Base-by-base conservation (phyloP, 2,888 invertebrate species). In the Tipula helvola region DNA sequence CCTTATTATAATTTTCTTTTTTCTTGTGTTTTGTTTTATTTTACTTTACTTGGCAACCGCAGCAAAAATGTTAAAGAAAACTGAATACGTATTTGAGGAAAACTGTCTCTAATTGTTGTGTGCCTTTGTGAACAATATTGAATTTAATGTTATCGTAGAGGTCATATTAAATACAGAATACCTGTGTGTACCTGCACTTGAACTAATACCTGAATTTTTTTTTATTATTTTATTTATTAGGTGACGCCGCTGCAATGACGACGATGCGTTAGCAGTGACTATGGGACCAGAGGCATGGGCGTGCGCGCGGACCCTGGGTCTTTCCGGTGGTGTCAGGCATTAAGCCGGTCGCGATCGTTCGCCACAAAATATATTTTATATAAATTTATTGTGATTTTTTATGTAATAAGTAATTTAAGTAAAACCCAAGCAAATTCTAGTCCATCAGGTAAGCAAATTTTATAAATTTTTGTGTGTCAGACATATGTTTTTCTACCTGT, bases 201-300 rank as follows among this genome's bases (percentile, higher is more conserved):
- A 39, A 39, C 36, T 84, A 41, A 39, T 39, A n/a, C 16, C 28
- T 36, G 28, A 83, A 13, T 44, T 83, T 86, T 57, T 28, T 87
- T 42, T 83, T 44, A 86, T 86, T 87, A 87, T 44, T 87, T 86
- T 87, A 87, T 87, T 84, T 83, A 0, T 92, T 10, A 93, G 93
- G 93, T 93, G 92, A 93, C 92, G 92, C 92, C 92, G 94, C 94
- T 94, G 93, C 93, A 93, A 94, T 93, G 94, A 95, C 94, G 93
- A 95, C 94, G 95, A 95, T 94, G 95, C 94, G 95, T 94, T 93
- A 94, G 93, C 93, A 92, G 92, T 93, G 93, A 94, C 93, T 94
- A 96, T 96, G 96, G 96, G 95, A 96, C 94, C 94, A 95, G 95
- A 96, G 96, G 96, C 94, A 96, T 96, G 96, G 96, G 96, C 95